Percentiles rank a stretch among this genome's conserved stretches.
These are phyloP conservation scores for Agrotis clavis DNA, from an alignment of 2,888 invertebrate species.

Conservation along the genomic window DNA sequence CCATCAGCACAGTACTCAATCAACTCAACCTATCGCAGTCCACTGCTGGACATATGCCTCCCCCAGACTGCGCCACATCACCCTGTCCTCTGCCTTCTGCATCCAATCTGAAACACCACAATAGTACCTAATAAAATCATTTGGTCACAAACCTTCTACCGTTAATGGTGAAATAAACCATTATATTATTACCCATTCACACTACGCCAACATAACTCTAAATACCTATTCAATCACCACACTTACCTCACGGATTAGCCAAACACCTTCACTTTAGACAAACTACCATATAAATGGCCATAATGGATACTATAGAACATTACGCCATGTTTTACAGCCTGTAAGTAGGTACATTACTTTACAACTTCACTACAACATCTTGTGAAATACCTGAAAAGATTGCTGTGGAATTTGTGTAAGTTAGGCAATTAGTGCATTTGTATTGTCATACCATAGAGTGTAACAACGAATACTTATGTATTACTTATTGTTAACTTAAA, in stretches of 20 bases:
- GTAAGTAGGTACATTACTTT: conserved; percentile 3
- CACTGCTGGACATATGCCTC: too few species aligned
- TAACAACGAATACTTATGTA: too few species aligned
- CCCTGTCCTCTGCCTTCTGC: too few species aligned
- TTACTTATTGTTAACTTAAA: neutral
- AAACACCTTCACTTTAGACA: conserved; percentile 28
- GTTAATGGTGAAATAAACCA: neutral
- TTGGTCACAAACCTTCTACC: neutral
- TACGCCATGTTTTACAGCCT: conserved; percentile 35
- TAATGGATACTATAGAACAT: neutral
- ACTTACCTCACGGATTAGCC: conserved; percentile 11
- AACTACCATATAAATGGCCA: conserved; percentile 8
- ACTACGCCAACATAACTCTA: neutral
- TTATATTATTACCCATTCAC: neutral
- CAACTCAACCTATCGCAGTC: too few species aligned
- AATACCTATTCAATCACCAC: conserved; percentile 8
- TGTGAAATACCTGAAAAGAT: conserved; percentile 21
- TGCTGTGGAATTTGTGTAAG: conserved; percentile 3
- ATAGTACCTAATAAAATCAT: too few species aligned
- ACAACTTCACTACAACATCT: conserved; percentile 29
- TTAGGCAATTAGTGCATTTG: conserved; percentile 28
- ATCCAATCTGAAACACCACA: neutral
- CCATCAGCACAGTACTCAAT: too few species aligned
- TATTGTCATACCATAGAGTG: conserved; percentile 3
- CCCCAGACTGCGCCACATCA: too few species aligned